Evolutionary conservation across 2,797 vertebrate species (phyloP).

Genomic region (Mus caroli): DNA sequence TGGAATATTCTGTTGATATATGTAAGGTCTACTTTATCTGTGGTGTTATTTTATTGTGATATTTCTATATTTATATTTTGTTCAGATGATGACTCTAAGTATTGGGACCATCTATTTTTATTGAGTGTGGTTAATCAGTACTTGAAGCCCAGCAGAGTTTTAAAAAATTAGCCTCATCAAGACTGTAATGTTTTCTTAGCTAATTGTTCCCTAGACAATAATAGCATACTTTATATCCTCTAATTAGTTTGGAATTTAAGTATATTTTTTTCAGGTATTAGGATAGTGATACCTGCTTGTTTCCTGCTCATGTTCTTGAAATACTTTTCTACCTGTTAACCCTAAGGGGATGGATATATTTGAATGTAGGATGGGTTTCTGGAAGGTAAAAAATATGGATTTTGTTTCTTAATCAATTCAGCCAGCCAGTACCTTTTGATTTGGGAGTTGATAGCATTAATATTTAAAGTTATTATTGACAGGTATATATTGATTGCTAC

Average conservation of each 20-base stretch:
- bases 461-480: not conserved
- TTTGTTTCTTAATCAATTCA: not conserved
- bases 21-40: not conserved
- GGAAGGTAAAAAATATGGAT: not conserved
- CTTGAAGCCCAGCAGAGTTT: not conserved
- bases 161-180: not conserved
- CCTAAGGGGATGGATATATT: not conserved
- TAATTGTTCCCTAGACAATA: not conserved
- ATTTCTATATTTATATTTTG: not conserved
- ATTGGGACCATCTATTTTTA: not conserved
- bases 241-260: not conserved
- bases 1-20: not conserved
- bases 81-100: not conserved
- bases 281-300: not conserved
- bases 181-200: not conserved
- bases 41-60: too few species aligned
- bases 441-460: not conserved
- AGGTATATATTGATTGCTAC: not conserved
- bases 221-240: not conserved
- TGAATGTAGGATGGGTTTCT: not conserved
- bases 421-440: not conserved
- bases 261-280: not conserved
- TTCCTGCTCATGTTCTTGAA: not conserved
- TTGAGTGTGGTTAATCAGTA: not conserved
- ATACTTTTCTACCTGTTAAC: not conserved